Evolutionary conservation across 2,888 invertebrate genomes (phyloP), one percentile per base, ranked within the genome.

Genomic region (Cryptus armator): DNA sequence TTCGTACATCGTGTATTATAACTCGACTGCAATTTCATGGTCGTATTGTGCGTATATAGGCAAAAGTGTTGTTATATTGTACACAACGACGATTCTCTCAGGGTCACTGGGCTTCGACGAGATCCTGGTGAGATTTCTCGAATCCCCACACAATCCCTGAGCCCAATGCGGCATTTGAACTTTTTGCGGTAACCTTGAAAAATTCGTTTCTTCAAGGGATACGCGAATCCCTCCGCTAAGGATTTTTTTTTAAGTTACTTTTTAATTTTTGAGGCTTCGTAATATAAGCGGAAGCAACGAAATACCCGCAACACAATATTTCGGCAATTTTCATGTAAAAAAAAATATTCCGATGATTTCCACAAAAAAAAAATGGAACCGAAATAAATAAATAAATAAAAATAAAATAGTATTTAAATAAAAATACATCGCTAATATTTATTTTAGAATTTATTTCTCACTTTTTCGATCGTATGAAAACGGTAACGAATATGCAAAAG

Each of bases 71-170:
- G 62, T 14, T 14, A 62, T 32, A 2, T 32, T 48, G 48, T 12
- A 32, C 62, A 32, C 7, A 62, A 62, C 29, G 62, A 32, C 29
- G 32, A 29, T 62, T 32, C 62, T 32, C 32, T 62, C 62, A 62
- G 62, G 62, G 62, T 32, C 62, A 29, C 56, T 32, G 62, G 62
- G 62, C 29, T 62, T 19, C 14, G 14, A 29, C 62, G 62, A 29
- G 62, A 29, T 32, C 32, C 29, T 19, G 24, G 56, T 24, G 62
- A 62, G 62, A 62, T 32, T 62, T 29, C 29, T 62, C 32, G 62
- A 62, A 29, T 10, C 62, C 29, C n/a, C 24, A 24, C 24, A 24
- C 24, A 24, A 24, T 24, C 59, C 19, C 59, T 19, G 62, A 29
- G 32, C n/a, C 9, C 32, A 1, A 29, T 3, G n/a, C 62, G 37